Evolutionary conservation across 2,888 invertebrate species (phyloP), one percentile per base, ranked within the genome.

Genomic region (Phyllotreta cruciferae): DNA sequence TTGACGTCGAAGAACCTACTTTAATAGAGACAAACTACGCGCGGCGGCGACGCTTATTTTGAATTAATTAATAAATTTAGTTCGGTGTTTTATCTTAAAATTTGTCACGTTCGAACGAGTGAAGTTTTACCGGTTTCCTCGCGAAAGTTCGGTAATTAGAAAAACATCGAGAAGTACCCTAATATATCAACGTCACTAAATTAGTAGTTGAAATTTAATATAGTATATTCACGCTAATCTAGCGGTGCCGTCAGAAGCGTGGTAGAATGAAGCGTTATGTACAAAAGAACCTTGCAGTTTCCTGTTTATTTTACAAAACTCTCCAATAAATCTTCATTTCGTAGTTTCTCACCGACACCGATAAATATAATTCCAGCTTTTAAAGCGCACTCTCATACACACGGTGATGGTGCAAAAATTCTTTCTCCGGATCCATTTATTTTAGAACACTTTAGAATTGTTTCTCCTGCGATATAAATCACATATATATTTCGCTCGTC

Each of bases 11-110:
- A 14, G 52, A 42, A 52, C 38, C 37, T 52, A 37, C 37, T 52
- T 37, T 52, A 52, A 52, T 38, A 11, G 37, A 10, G 37, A 37
- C 38, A 52, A 52, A 57, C 42, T 60, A 60, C 35, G 6, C 35
- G 42, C 39, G 39, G 49, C 35, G 39, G 38, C 54, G 45, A 9
- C 45, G 56, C 60, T 56, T 47, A 60, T 52, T 50, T 60, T 52
- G 35, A 62, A 57, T 56, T 52, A 39, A 52, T 53, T 56, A 57
- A 13, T 56, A 50, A 62, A 58, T 57, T 54, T 35, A 41, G 58
- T 57, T 45, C 53, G 38, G 37, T 58, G 35, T 44, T 42, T 41
- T 39, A 52, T 35, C 36, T 42, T 38, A 35, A 52, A 47, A 41
- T 49, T 54, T 50, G 35, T 54, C 24, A 47, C 44, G 24, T 24